A percentile compares a stretch with the other conserved stretches of the same genome.
Evolutionary conservation across 2,113 vertebrate genomes (phyloP).

Genomic region (Dromiciops gliroides): DNA sequence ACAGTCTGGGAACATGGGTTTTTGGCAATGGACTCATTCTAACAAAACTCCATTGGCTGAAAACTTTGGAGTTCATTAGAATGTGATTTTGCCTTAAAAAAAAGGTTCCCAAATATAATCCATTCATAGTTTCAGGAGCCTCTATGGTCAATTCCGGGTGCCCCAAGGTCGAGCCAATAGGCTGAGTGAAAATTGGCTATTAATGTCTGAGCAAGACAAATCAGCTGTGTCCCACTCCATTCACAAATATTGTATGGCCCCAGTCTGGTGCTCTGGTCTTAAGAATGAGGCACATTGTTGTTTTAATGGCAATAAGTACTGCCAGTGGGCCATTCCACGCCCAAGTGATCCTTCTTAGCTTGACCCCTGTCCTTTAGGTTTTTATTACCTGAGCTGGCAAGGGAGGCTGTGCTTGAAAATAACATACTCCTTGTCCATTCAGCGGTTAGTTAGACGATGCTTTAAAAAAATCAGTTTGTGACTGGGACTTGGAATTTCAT

Average conservation of each 20-base stretch:
- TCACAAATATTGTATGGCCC: background rate
- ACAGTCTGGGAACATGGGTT: background rate
- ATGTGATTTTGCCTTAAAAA: background rate
- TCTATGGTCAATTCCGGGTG: background rate
- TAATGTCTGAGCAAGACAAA: background rate
- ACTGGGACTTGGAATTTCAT: conserved; percentile 74
- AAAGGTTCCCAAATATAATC: background rate
- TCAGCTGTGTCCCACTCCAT: background rate
- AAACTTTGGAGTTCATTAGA: background rate
- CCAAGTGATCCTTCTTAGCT: conserved; percentile 45
- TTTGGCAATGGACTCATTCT: background rate
- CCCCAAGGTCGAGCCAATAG: background rate
- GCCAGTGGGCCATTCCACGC: conserved; percentile 53
- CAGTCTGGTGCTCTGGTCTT: background rate
- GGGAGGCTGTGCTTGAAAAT: conserved; percentile 79
- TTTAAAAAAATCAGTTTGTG: conserved; percentile 76
- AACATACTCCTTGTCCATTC: conserved; percentile 79
- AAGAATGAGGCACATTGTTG: background rate
- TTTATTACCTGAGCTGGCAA: conserved; percentile 71
- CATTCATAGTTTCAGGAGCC: background rate
- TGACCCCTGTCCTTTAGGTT: conserved; percentile 62
- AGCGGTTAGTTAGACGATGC: conserved; percentile 77
- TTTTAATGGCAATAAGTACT: conserved; percentile 64
- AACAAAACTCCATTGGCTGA: conserved; percentile 30
- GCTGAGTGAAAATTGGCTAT: background rate